Base-by-base conservation (phyloP, 2,797 vertebrate genomes). In the Labroides dimidiatus region DNA sequence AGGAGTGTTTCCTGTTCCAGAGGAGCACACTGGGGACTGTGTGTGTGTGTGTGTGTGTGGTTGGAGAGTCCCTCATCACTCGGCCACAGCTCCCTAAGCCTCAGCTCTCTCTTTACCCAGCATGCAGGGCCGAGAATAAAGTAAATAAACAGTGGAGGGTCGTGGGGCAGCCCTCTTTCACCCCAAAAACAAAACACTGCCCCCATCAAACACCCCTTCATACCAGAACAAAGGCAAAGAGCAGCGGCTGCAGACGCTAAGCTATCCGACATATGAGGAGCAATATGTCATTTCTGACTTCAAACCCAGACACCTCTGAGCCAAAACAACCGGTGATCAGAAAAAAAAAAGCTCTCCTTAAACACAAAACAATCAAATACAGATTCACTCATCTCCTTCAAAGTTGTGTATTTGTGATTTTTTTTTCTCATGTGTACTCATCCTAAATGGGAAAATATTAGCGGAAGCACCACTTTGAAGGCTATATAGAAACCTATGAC, bases 71-170 rank as follows among this genome's bases (percentile, higher is more conserved):
- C 81, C 80, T 89, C 85, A 73, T 90, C 72, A 73, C 82, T 16
- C 72, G 76, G 79, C 75, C 78, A 74, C 75, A 62, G 83, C 81
- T 83, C 78, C 79, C 77, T 80, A 82, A 90, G 86, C 86, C 82
- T 81, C 47, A 44, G 81, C 72, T 87, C 84, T 91, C 77, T 90
- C 87, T 93, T 89, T 92, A 88, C 86, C 89, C 91, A 93, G 93
- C 91, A 93, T 93, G 91, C 92, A 86, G 88, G 82, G 84, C 90
- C 63, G 81, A 88, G 82, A 89, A 91, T 86, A 95, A 93, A 94
- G 91, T 93, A 94, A 95, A 95, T 94, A 94, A 94, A 94, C 92
- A 94, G 82, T 87, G 80, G 58, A 90, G 91, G 93, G 93, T 93
- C 87, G 86, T 55, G 91, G 92, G 92, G 89, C 88, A 92, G 90